Evolutionary conservation across 92 coral and sea anemone genomes (phyloP).

Genomic region (Epizoanthus ramosus): DNA sequence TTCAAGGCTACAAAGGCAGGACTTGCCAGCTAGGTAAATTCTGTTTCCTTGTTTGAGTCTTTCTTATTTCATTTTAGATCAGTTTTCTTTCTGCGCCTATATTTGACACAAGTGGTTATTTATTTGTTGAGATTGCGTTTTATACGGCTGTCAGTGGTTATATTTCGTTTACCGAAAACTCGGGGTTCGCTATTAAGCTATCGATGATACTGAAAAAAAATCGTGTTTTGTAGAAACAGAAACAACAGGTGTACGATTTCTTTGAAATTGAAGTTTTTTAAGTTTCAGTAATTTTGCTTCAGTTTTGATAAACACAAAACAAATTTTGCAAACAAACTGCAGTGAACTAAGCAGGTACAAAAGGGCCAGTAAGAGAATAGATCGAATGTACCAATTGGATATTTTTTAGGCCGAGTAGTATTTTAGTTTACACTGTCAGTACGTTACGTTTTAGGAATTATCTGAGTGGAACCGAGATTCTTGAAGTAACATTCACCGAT

Average conservation of each 20-base stretch:
- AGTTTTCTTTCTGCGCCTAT: conserved; percentile 21
- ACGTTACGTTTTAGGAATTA: neutral
- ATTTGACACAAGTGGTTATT: neutral
- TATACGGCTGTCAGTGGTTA: neutral
- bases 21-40: conserved; percentile 87
- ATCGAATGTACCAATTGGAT: neutral
- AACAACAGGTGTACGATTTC: neutral
- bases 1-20: conserved; percentile 74
- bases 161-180: too few species aligned
- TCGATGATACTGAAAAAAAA: too few species aligned
- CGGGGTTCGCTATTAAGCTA: too few species aligned
- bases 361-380: neutral
- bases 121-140: neutral
- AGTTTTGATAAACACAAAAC: neutral
- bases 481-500: conserved; percentile 31
- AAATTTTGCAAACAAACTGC: neutral
- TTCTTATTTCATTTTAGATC: conserved; percentile 4
- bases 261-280: neutral
- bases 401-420: neutral
- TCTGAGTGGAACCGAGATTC: neutral
- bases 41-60: neutral
- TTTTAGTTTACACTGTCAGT: neutral
- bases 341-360: neutral
- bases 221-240: neutral
- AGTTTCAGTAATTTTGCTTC: neutral